Evolutionary conservation across 1,140 invertebrate species (phyloP), one percentile per base, ranked within the genome.

Genomic region (Drosophila willistoni): DNA sequence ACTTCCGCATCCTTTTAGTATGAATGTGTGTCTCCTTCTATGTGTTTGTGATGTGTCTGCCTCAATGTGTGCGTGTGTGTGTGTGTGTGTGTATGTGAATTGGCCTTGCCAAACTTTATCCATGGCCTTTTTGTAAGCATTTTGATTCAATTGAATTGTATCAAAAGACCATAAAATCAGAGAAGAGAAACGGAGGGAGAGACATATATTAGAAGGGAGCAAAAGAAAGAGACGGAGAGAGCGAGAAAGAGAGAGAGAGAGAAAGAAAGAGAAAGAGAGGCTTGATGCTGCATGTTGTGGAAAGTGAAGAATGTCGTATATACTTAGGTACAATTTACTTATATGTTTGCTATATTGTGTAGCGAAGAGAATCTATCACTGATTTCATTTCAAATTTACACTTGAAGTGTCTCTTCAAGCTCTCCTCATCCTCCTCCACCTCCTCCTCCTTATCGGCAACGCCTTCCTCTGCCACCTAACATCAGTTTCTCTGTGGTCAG

Each of bases 301-400:
- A 51, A 51, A 22, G 44, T 22, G 17, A 51, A 51, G 7, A 51
- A 22, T 51, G 44, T 60, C 25, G 14, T 57, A 54, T 56, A 36
- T 70, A 22, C 5, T 47, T 29, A 41, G 42, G 47, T 56, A 19
- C 51, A 66, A 64, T 81, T 71, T 56, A 68, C 66, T 57, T 64
- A 55, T 42, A 47, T 14, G 63, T 62, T 73, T 39, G 41, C 17
- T 44, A n/a, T 29, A 55, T 25, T 7, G 33, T 73, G 59, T 67
- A 74, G 78, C 71, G 64, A 74, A 65, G 42, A 73, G 75, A 36
- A 86, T 85, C 87, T 79, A 85, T 85, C 83, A 79, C 71, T 79
- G 82, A 85, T 81, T 82, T 83, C 73, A 82, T 79, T 86, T 85
- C 79, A 86, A 85, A 79, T 82, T 85, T 82, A 87, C 83, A 85